These are phyloP conservation scores for Leptinotarsa peninsularis DNA, from an alignment of 2,888 invertebrate species.

Conservation along the genomic window DNA sequence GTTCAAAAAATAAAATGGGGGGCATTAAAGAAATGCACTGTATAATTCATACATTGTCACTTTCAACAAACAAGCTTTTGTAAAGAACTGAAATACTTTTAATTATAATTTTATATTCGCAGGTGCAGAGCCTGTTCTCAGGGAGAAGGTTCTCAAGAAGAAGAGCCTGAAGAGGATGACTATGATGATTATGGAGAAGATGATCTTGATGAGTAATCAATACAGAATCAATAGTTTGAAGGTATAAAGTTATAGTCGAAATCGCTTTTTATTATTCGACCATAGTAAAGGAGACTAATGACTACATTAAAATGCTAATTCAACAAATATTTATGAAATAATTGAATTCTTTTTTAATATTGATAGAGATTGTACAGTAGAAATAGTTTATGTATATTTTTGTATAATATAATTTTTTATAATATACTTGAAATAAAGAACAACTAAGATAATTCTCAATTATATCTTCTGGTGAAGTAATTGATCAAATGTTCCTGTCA, in stretches of 20 bases:
- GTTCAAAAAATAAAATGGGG: too few species aligned
- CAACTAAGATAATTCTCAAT: too few species aligned
- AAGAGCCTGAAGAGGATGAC: background rate
- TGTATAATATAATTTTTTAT: constrained; percentile 7
- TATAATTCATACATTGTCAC: background rate
- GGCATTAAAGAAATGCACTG: too few species aligned
- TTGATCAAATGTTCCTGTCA: too few species aligned
- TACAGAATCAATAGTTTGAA: background rate
- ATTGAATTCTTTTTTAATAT: background rate
- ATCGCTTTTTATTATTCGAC: background rate
- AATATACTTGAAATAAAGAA: background rate
- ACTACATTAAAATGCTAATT: background rate
- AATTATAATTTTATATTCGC: background rate
- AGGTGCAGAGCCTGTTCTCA: constrained; percentile 4
- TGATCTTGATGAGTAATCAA: background rate
- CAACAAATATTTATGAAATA: background rate
- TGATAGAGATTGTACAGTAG: background rate
- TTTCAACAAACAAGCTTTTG: background rate
- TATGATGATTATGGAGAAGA: constrained; percentile 5
- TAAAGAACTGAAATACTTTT: background rate
- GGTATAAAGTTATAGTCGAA: background rate
- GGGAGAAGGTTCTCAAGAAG: constrained; percentile 3
- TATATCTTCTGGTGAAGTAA: too few species aligned
- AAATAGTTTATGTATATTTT: constrained; percentile 10
- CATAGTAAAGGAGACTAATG: background rate